phyloP scores from a whole-genome alignment of 2,797 vertebrate genomes.

The Poeciliopsis turneri region DNA sequence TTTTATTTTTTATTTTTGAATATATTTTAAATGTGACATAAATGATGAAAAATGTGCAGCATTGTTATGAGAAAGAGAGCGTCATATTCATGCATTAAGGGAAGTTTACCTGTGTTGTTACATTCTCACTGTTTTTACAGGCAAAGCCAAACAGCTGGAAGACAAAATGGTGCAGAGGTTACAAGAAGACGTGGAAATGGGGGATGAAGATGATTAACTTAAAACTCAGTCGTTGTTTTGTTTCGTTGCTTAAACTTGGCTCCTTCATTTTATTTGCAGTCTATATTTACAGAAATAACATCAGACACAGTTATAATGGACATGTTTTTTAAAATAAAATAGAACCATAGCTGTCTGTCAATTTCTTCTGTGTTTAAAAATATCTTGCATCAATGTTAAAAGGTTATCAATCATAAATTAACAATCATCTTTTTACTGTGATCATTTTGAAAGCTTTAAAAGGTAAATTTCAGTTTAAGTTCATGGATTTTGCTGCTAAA shows the following conservation, averaged over 20 bases:
- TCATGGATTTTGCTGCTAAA: not conserved
- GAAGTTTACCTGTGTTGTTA: not conserved
- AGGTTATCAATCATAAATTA: constrained; percentile 1
- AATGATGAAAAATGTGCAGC: not conserved
- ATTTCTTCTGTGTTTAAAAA: not conserved
- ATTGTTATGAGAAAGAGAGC: not conserved
- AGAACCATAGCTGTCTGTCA: not conserved
- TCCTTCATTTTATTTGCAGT: constrained; percentile 35
- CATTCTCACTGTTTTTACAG: constrained; percentile 65
- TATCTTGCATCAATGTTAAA: constrained; percentile 11
- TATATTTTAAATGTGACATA: not conserved
- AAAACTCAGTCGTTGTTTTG: not conserved
- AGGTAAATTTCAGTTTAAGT: not conserved
- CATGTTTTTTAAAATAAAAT: not conserved
- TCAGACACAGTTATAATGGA: not conserved
- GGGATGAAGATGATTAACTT: constrained; percentile 69
- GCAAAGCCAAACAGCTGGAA: constrained; percentile 90
- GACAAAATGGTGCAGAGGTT: constrained; percentile 96
- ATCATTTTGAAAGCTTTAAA: not conserved
- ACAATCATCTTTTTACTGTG: not conserved
- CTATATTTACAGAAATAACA: not conserved
- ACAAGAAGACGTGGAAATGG: constrained; percentile 92
- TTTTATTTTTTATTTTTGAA: not conserved
- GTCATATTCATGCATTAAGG: not conserved
- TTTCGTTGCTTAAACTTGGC: constrained; percentile 4